Conservation (phyloP, 2,888 invertebrate species). For the Phengaris arion region DNA sequence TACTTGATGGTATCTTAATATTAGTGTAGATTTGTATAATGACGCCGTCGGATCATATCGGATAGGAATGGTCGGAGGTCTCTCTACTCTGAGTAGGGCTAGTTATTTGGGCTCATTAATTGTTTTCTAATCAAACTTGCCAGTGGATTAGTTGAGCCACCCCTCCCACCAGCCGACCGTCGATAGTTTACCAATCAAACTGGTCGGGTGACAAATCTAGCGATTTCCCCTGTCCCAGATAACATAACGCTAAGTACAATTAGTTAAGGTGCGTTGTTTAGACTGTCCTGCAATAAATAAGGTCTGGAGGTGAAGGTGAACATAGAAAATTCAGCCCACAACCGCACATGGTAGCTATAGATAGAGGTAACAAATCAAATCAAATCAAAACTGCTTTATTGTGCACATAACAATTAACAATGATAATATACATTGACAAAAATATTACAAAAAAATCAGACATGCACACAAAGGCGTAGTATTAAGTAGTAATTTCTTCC, state of each 20-base stretch:
- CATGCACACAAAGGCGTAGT: too few relatives aligned
- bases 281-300: constrained; percentile 3
- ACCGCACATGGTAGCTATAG: not conserved
- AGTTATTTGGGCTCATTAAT: not conserved
- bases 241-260: constrained; percentile 24
- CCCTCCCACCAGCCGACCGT: not conserved
- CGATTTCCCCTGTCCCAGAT: not conserved
- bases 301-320: not conserved
- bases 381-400: too few relatives aligned
- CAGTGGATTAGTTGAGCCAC: not conserved
- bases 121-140: not conserved
- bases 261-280: constrained; percentile 19
- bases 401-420: too few relatives aligned
- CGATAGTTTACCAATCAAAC: not conserved
- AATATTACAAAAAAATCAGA: too few relatives aligned
- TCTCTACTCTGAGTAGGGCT: not conserved
- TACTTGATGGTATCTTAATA: too few relatives aligned
- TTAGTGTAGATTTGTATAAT: too few relatives aligned
- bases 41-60: too few relatives aligned
- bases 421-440: too few relatives aligned
- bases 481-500: too few relatives aligned
- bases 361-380: not conserved
- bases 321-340: constrained; percentile 13
- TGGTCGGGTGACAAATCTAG: not conserved
- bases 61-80: too few relatives aligned